Evolutionary conservation across 2,113 vertebrate species (phyloP), one percentile per base, ranked within the genome.

Genomic region (Platysteira castanea): DNA sequence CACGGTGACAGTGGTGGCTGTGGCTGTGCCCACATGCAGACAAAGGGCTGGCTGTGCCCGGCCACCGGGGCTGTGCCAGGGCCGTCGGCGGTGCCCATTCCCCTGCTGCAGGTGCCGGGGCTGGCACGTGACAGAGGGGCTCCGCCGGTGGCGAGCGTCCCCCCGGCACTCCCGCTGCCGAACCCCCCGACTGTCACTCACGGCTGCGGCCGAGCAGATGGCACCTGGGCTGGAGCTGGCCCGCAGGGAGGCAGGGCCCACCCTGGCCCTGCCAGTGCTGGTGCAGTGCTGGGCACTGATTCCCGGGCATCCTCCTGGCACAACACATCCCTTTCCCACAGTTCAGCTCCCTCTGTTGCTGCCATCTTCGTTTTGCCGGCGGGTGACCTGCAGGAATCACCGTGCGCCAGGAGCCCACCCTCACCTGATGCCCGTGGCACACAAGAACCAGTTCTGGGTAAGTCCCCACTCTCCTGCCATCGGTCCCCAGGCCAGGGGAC

Each of bases 181-280:
- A 82, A 13, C 79, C 87, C 89, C 22, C 39, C 1, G 39, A 86
- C 71, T 91, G 95, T 86, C 96, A 95, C 96, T 90, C 91, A 80
- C 8, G 86, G 75, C 91, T 60, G 89, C 0, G 89, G 83, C 89
- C 71, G 31, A 96, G 96, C 95, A 96, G 95, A 96, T 96, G 96
- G 96, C 93, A 96, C 93, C 89, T 76, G 96, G 86, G 93, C 91
- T 85, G 91, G 89, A 27, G 57, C 57, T 0, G 86, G 61, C 77
- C 84, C 0, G 7, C 3, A 1, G 93, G 88, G 91, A 92, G 67
- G 67, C 79, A 88, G 44, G 37, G 94, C 83, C 82, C 89, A 79
- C 30, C 61, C 47, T 47, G 7, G 44, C 41, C 84, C 10, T 69
- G 75, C 86, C 35, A 2, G 64, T 15, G 37, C 22, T 7, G 26